Conservation (phyloP, 2,113 vertebrate species). For the Chlorodrepanis virens region DNA sequence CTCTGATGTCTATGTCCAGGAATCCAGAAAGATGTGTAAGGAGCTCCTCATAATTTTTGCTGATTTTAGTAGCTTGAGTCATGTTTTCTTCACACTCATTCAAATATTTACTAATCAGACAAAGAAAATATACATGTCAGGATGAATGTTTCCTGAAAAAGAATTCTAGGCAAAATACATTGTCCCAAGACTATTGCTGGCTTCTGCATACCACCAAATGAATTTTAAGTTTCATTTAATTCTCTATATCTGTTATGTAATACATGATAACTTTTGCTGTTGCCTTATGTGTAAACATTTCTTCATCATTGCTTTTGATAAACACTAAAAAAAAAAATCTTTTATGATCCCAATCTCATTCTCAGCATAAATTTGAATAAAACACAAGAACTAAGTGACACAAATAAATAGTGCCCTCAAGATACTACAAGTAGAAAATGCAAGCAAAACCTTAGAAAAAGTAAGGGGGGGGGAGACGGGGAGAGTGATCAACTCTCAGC, state of each 20-base stretch:
- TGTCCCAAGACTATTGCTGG: neutral
- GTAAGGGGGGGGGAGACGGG: neutral
- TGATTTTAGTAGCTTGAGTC: constrained; percentile 52
- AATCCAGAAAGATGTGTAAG: constrained; percentile 66
- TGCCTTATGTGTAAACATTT: neutral
- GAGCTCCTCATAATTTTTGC: constrained; percentile 67
- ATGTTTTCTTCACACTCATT: constrained; percentile 68
- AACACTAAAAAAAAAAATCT: neutral
- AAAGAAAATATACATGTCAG: neutral
- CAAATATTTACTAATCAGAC: constrained; percentile 64
- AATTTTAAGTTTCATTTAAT: neutral
- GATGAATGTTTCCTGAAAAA: neutral
- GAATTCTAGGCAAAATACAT: neutral
- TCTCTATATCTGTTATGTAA: neutral
- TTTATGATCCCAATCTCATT: neutral
- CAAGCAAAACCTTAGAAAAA: neutral
- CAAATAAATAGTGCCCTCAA: neutral
- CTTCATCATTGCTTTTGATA: neutral
- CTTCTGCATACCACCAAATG: neutral
- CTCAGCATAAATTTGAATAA: neutral
- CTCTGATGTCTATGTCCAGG: constrained; percentile 59
- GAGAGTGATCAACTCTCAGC: neutral
- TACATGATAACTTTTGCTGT: neutral
- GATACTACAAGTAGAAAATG: neutral
- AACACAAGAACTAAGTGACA: neutral